phyloP scores from a whole-genome alignment of 2,113 vertebrate species.

The Leucopsar rothschildi region DNA sequence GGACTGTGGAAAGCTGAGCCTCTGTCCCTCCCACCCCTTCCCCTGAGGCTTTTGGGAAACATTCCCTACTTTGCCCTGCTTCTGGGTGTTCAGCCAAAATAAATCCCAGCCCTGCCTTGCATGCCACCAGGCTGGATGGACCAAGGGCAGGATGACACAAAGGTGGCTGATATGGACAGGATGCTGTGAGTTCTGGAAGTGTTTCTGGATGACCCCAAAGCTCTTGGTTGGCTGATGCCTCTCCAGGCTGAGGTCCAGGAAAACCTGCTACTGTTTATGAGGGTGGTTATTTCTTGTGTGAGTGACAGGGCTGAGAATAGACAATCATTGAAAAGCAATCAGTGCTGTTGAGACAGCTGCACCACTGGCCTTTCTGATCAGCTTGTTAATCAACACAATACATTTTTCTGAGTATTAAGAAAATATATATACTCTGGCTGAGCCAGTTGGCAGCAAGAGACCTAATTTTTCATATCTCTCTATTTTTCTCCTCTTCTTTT shows the following conservation, averaged over 20 bases:
- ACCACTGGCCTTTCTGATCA: conserved; percentile 28
- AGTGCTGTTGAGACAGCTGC: conserved; percentile 61
- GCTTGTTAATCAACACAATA: conserved; percentile 52
- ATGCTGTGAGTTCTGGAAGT: not conserved
- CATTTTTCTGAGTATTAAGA: conserved; percentile 23
- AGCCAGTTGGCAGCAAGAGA: conserved; percentile 30
- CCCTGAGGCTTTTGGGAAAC: not conserved
- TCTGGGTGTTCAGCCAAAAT: not conserved
- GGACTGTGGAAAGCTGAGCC: not conserved
- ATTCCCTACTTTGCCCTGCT: not conserved
- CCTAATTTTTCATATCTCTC: conserved; percentile 6
- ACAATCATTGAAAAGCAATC: conserved; percentile 34
- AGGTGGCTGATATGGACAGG: not conserved
- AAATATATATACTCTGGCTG: not conserved
- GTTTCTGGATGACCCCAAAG: not conserved
- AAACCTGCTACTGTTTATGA: conserved; percentile 30
- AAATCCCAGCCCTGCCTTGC: not conserved
- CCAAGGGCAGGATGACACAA: not conserved
- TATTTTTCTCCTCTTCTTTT: not conserved
- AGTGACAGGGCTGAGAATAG: conserved; percentile 36
- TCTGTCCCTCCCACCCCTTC: not conserved
- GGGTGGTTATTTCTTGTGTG: conserved; percentile 1
- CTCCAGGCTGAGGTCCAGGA: conserved; percentile 30
- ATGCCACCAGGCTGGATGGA: rapidly evolving
- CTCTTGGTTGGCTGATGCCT: not conserved